A percentile compares a stretch with the other conserved stretches of the same genome.
Conservation (phyloP, 2,888 invertebrate species). For the Harpalus rubripes region DNA sequence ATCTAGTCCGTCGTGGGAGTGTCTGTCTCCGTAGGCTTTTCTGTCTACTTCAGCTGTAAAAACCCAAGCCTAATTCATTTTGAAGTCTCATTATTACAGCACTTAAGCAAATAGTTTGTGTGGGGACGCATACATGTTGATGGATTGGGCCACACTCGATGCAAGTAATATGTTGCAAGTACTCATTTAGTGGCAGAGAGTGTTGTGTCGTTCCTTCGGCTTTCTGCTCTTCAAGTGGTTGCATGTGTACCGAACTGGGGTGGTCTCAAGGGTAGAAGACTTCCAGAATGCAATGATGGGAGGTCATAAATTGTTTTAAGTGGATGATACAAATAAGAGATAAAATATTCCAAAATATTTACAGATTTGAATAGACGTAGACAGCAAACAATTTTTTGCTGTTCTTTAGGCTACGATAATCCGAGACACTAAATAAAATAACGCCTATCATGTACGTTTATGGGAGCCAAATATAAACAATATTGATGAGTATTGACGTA, state of each 20-base stretch:
- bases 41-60: not conserved
- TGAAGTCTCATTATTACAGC: slow-evolving; percentile 4
- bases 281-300: too few relatives aligned
- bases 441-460: too few relatives aligned
- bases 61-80: not conserved
- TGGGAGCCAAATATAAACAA: too few relatives aligned
- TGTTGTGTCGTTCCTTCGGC: not conserved
- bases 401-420: not conserved
- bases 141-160: slow-evolving; percentile 25
- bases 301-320: slow-evolving; percentile 25
- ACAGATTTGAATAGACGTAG: not conserved
- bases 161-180: not conserved
- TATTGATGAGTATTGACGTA: too few relatives aligned
- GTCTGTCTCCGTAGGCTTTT: not conserved
- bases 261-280: too few relatives aligned
- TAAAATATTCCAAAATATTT: slow-evolving; percentile 9
- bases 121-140: slow-evolving; percentile 6
- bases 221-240: slow-evolving; percentile 10
- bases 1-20: not conserved
- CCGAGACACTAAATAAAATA: not conserved
- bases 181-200: not conserved
- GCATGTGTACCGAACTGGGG: not conserved
- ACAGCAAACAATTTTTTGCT: not conserved
- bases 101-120: not conserved
- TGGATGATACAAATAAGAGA: slow-evolving; percentile 15